Evolutionary conservation across 2,113 vertebrate genomes (phyloP), one percentile per base, ranked within the genome.

Genomic region (Rhinopomastus cyanomelas): DNA sequence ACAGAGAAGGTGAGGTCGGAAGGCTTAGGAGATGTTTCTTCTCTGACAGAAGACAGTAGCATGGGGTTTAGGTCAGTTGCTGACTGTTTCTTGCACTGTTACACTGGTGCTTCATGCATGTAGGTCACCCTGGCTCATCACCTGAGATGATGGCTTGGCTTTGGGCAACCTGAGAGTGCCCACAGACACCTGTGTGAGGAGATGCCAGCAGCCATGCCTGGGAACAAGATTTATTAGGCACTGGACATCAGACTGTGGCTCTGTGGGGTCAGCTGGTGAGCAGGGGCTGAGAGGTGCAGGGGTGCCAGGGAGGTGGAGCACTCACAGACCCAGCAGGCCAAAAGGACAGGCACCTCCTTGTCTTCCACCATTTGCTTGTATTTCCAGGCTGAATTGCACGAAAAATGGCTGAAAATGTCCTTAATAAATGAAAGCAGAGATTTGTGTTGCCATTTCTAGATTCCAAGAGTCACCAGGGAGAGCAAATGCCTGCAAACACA

Each of bases 241-340:
- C 23, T 2, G 1, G 52, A 34, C 22, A 10, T 42, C 1, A 0
- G 42, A 20, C 48, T 44, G 2, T 25, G 53, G 37, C 18, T 66
- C n/a, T 22, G 19, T 14, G 34, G 57, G 10, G 6, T 3, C 3
- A 16, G 25, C 29, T 23, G 15, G 29, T 0, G 8, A 53, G 46
- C 21, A 5, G 32, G 26, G 53, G 32, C 4, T 2, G 29, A 27
- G 9, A 14, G 36, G 32, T 14, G 9, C 20, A 17, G 15, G n/a
- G 36, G 2, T 16, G 18, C 5, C 1, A 11, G 1, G 3, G 42
- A 36, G n/a, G 10, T 25, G 4, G n/a, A 27, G n/a, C 0, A 5
- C 16, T n/a, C 5, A 2, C 3, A 9, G 44, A n/a, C 10, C 11
- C 23, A 19, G 21, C 17, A 27, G 29, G 15, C 2, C 4, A 34